phyloP scores from a whole-genome alignment of 1,140 invertebrate species.

The Notospermus geniculatus region DNA sequence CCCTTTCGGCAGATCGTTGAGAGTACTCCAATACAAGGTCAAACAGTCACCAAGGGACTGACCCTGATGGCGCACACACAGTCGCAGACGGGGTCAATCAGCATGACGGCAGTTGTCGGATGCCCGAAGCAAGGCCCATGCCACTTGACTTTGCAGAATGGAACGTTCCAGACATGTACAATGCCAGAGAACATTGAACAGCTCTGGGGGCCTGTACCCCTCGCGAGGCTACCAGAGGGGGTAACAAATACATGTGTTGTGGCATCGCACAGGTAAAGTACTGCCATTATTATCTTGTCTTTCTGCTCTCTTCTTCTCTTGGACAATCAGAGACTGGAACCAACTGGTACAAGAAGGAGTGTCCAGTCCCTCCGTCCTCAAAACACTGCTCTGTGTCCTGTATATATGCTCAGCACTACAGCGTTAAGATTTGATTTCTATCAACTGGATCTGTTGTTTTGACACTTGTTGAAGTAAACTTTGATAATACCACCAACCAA shows the following conservation, averaged over 20 bases:
- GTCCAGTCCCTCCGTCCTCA: too few relatives aligned
- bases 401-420: too few relatives aligned
- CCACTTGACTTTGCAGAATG: constrained; percentile 12
- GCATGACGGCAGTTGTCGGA: constrained; percentile 11
- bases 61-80: not conserved
- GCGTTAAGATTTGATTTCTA: too few relatives aligned
- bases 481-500: too few relatives aligned
- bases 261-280: constrained; percentile 50
- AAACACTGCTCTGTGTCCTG: too few relatives aligned
- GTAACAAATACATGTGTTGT: constrained; percentile 44
- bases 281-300: too few relatives aligned
- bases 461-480: too few relatives aligned
- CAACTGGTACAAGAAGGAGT: too few relatives aligned
- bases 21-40: constrained; percentile 10
- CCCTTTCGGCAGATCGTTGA: constrained; percentile 18
- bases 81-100: not conserved
- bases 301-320: too few relatives aligned
- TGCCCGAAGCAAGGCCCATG: constrained; percentile 9
- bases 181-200: constrained; percentile 48
- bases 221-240: constrained; percentile 37
- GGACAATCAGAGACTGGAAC: too few relatives aligned
- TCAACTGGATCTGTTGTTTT: too few relatives aligned
- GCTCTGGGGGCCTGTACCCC: constrained; percentile 49
- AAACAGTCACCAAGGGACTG: constrained; percentile 8
- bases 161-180: constrained; percentile 34